Conservation (phyloP, 2,113 vertebrate genomes). For the Lycocorax pyrrhopterus region DNA sequence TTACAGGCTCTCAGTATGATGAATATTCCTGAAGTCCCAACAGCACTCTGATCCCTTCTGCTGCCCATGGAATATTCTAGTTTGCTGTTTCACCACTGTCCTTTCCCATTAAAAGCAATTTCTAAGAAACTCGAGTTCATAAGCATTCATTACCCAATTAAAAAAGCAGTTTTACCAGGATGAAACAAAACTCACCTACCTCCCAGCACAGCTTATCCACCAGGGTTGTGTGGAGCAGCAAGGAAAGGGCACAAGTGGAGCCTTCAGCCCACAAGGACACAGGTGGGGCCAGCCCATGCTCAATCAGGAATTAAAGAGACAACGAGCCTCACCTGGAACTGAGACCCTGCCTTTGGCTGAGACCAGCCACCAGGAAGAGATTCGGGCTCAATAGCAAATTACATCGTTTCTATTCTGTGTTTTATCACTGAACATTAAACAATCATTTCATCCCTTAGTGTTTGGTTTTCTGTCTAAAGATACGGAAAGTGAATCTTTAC, state of each 20-base stretch:
- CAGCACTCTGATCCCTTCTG: neutral
- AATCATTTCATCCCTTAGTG: fast-evolving
- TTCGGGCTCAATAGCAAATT: neutral
- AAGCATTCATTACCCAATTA: neutral
- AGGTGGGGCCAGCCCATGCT: neutral
- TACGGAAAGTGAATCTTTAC: neutral
- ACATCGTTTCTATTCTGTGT: fast-evolving
- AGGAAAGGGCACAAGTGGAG: neutral
- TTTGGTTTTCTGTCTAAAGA: neutral
- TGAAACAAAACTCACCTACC: fast-evolving
- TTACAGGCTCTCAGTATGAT: neutral
- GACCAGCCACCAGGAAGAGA: neutral
- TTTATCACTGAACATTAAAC: neutral
- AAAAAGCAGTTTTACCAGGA: neutral
- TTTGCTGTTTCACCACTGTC: neutral
- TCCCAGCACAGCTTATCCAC: neutral
- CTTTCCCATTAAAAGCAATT: neutral
- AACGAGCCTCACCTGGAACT: fast-evolving
- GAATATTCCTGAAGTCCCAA: neutral
- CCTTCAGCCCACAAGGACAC: neutral
- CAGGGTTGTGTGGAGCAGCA: fast-evolving
- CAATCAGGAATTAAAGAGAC: neutral
- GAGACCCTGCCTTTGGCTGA: neutral
- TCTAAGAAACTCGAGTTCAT: neutral
- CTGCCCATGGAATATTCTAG: neutral